Evolutionary conservation across 2,888 invertebrate species (phyloP).

Genomic region (Cantharis rufa): DNA sequence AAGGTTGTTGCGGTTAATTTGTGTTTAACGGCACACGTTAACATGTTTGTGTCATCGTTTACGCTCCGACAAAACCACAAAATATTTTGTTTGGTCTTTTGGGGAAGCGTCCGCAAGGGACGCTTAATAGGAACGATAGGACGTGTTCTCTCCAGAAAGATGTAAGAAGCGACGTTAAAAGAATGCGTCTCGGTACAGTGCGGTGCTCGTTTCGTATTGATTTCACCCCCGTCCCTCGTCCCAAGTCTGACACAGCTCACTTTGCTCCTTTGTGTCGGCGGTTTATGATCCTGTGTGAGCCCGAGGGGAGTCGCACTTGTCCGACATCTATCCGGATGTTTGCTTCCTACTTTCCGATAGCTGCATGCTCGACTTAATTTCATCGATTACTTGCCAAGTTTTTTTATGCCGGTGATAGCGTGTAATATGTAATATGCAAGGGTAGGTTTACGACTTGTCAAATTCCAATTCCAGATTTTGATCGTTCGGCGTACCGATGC

Average conservation of each 20-base stretch:
- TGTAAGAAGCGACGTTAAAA: constrained; percentile 23
- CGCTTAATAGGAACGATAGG: not conserved
- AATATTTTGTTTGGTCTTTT: not conserved
- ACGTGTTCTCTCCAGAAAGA: constrained; percentile 9
- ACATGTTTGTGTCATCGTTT: not conserved
- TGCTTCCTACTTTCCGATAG: constrained; percentile 31
- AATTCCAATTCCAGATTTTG: constrained; percentile 4
- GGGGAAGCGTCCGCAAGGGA: constrained; percentile 2
- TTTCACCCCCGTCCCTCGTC: constrained; percentile 29
- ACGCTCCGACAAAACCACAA: not conserved
- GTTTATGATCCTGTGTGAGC: constrained; percentile 31
- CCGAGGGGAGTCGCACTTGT: constrained; percentile 33
- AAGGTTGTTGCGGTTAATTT: not conserved
- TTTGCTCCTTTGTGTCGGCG: constrained; percentile 32
- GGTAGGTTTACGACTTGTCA: constrained; percentile 16
- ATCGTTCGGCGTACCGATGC: not conserved
- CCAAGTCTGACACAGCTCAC: constrained; percentile 29
- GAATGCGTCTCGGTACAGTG: constrained; percentile 29
- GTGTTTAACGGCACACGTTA: not conserved
- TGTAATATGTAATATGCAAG: constrained; percentile 5
- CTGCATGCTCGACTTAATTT: constrained; percentile 31
- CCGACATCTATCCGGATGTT: constrained; percentile 32
- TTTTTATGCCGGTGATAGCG: constrained; percentile 13
- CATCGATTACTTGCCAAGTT: constrained; percentile 27
- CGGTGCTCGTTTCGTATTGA: constrained; percentile 31